Percentiles rank a stretch among this genome's conserved stretches.
Evolutionary conservation across 2,888 invertebrate species (phyloP).

Genomic region (Branchipolynoe longqiensis): DNA sequence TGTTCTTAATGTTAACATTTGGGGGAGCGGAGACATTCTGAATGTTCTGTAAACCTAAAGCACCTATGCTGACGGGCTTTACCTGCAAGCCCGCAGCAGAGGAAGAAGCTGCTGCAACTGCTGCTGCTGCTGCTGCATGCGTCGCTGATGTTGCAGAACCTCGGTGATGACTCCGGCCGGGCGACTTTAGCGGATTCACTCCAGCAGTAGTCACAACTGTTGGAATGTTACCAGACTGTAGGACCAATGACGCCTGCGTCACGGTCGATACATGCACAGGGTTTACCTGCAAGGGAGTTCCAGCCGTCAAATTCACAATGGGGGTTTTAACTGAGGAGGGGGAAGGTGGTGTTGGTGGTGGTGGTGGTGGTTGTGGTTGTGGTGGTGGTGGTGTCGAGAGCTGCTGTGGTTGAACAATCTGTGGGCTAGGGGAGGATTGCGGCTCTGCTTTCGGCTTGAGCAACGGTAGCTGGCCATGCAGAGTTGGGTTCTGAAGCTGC

Average conservation of each 20-base stretch:
- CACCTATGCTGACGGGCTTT: constrained; percentile 6
- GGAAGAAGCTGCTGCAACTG: not conserved
- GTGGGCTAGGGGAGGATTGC: not conserved
- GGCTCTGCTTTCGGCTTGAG: constrained; percentile 44
- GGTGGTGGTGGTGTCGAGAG: too few relatives aligned
- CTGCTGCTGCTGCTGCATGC: not conserved
- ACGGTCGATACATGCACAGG: constrained; percentile 1
- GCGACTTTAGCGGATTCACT: not conserved
- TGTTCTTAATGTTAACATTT: constrained; percentile 58
- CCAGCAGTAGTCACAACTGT: constrained; percentile 5
- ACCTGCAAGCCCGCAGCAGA: constrained; percentile 9
- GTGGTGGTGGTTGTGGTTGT: too few relatives aligned
- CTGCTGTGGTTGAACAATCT: constrained; percentile 7
- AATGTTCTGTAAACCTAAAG: constrained; percentile 43
- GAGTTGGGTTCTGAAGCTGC: constrained; percentile 15
- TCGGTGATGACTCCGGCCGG: not conserved
- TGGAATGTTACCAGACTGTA: constrained; percentile 48
- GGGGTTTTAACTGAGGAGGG: not conserved
- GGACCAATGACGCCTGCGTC: constrained; percentile 48
- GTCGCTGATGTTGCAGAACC: not conserved
- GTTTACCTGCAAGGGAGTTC: not conserved
- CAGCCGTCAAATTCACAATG: constrained; percentile 31
- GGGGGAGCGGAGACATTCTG: constrained; percentile 49
- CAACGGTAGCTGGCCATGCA: constrained; percentile 45
- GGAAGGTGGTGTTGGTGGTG: too few relatives aligned